Conservation (phyloP, 2,888 invertebrate species). For the Watsonalla binaria region DNA sequence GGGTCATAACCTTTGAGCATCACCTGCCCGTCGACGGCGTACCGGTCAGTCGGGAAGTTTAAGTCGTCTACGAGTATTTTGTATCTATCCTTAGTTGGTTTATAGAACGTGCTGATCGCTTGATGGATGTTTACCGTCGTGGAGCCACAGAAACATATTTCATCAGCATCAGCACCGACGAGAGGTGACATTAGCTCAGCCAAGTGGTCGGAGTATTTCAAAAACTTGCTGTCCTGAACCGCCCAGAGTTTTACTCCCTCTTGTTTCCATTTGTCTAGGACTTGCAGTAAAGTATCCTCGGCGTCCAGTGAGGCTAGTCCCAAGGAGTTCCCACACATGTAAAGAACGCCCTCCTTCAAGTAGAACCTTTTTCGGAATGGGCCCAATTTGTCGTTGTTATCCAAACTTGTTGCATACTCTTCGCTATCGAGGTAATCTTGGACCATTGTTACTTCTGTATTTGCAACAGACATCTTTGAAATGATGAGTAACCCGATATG, state of each 20-base stretch:
- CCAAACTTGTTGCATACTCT: slow-evolving; percentile 44
- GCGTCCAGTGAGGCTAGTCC: slow-evolving; percentile 60
- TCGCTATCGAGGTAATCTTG: slow-evolving; percentile 35
- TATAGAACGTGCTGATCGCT: slow-evolving; percentile 57
- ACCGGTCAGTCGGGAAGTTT: slow-evolving; percentile 63
- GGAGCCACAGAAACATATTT: slow-evolving; percentile 43
- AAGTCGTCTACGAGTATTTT: slow-evolving; percentile 62
- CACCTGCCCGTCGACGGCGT: slow-evolving; percentile 63
- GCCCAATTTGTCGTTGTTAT: slow-evolving; percentile 53
- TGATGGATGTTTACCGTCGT: slow-evolving; percentile 60
- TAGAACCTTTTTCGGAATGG: slow-evolving; percentile 53
- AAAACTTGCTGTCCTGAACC: slow-evolving; percentile 48
- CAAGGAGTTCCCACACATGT: slow-evolving; percentile 65
- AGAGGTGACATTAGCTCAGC: slow-evolving; percentile 54
- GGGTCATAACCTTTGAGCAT: slow-evolving; percentile 52
- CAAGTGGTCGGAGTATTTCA: slow-evolving; percentile 42
- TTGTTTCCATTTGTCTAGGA: slow-evolving; percentile 50
- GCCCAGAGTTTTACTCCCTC: slow-evolving; percentile 58
- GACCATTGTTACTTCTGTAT: slow-evolving; percentile 22
- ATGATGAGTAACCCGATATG: too few species aligned
- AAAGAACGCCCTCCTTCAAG: slow-evolving; percentile 43
- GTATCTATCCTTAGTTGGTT: slow-evolving; percentile 47
- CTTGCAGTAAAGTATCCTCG: slow-evolving; percentile 35
- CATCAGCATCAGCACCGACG: slow-evolving; percentile 50
- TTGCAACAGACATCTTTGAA: not conserved